Percentiles rank a stretch among this genome's conserved stretches.
These are phyloP conservation scores for Athetis lepigone DNA, from an alignment of 2,888 invertebrate species.

Conservation along the genomic window DNA sequence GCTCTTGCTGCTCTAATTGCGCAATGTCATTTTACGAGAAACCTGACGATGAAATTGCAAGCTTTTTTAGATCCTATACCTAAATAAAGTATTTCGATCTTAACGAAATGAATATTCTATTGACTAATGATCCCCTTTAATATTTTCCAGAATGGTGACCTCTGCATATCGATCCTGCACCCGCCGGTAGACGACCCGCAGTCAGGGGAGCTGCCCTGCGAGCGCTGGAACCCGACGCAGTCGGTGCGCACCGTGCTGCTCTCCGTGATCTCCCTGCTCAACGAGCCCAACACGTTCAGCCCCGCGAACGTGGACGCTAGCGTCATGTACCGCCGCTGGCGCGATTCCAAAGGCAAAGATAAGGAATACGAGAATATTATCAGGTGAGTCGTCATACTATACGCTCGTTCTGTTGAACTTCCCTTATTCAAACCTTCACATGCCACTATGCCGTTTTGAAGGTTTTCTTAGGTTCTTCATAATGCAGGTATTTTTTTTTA, in stretches of 20 bases:
- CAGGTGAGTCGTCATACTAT: slow-evolving; percentile 90
- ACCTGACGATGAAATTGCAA: neutral
- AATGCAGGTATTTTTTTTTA: too few species aligned
- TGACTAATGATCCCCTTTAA: slow-evolving; percentile 7
- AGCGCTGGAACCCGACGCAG: slow-evolving; percentile 99
- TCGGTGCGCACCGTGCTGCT: slow-evolving; percentile 99
- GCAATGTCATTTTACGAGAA: neutral
- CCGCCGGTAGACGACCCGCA: slow-evolving; percentile 99
- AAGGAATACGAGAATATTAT: slow-evolving; percentile 99
- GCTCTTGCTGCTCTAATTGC: neutral
- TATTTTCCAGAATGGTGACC: slow-evolving; percentile 96
- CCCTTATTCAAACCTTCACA: too few species aligned
- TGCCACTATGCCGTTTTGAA: too few species aligned
- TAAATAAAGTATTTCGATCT: too few species aligned
- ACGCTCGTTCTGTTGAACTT: too few species aligned
- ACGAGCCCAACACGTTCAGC: slow-evolving; percentile 99
- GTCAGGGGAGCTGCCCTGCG: slow-evolving; percentile 99
- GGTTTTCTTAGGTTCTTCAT: too few species aligned
- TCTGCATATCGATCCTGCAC: slow-evolving; percentile 99
- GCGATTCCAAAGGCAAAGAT: slow-evolving; percentile 99
- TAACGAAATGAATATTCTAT: neutral
- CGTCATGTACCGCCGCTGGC: slow-evolving; percentile 99
- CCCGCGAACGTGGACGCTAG: slow-evolving; percentile 99
- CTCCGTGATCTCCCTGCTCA: slow-evolving; percentile 99
- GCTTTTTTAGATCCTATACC: too few species aligned